Evolutionary conservation across 2,888 invertebrate species (phyloP).

Genomic region (Nomada fucata): DNA sequence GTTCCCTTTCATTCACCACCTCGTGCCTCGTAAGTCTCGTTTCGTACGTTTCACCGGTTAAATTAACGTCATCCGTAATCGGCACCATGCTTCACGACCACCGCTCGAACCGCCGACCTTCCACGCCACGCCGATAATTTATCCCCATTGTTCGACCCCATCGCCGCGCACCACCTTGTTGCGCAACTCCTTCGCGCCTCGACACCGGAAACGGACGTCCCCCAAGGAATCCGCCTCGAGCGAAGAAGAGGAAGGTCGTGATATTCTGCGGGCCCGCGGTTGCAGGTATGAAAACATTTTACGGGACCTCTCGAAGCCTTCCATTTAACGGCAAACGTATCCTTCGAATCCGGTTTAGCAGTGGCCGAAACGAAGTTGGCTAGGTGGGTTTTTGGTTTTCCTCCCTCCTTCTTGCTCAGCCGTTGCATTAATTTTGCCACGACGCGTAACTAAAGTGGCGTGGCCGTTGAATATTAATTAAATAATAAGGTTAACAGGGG

Average conservation of each 20-base stretch:
- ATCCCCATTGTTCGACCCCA: slow-evolving; percentile 50
- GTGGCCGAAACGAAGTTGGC: no score
- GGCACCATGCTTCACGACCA: slow-evolving; percentile 36
- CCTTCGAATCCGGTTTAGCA: background rate
- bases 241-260: background rate
- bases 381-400: no score
- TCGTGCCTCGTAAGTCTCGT: slow-evolving; percentile 60
- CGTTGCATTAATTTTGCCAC: no score
- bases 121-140: slow-evolving; percentile 48
- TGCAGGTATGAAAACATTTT: background rate
- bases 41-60: slow-evolving; percentile 55
- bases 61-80: slow-evolving; percentile 62
- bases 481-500: no score
- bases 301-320: background rate
- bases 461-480: no score
- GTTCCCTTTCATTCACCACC: slow-evolving; percentile 64
- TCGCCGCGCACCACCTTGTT: slow-evolving; percentile 30
- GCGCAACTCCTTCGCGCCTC: slow-evolving; percentile 28
- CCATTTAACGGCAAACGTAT: no score
- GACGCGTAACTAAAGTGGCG: no score
- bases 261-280: background rate
- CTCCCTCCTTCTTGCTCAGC: no score
- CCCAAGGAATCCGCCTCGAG: background rate
- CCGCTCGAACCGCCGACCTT: slow-evolving; percentile 46
- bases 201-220: slow-evolving; percentile 35